phyloP scores from a whole-genome alignment of 2,113 vertebrate genomes.

The Tauraco erythrolophus region DNA sequence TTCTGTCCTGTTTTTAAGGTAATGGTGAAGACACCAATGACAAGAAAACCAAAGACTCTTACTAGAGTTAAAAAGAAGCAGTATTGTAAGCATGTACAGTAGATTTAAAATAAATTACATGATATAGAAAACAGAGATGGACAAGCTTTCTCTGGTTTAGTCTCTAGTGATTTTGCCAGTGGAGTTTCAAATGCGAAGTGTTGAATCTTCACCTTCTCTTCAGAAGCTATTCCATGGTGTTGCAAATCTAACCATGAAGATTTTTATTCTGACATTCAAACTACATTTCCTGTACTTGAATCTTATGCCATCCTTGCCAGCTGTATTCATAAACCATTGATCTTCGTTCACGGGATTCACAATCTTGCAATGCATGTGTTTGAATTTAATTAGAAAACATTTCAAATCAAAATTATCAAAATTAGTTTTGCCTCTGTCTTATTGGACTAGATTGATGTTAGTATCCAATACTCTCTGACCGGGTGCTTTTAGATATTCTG shows the following conservation, averaged over 20 bases:
- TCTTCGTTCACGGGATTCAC: neutral
- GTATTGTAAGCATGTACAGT: neutral
- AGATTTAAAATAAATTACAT: conserved; percentile 59
- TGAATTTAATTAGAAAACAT: conserved; percentile 42
- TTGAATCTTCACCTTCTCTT: conserved; percentile 7
- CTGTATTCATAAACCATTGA: neutral
- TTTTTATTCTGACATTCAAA: neutral
- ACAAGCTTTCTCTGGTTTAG: conserved; percentile 23
- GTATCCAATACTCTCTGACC: neutral
- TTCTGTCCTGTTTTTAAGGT: conserved; percentile 14
- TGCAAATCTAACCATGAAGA: neutral
- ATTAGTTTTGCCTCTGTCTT: neutral
- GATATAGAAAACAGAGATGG: conserved; percentile 41
- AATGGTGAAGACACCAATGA: neutral
- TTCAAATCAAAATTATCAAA: conserved; percentile 36
- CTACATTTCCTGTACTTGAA: neutral
- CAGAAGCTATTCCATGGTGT: conserved; percentile 7
- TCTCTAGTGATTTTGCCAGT: conserved; percentile 3
- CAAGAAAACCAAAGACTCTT: conserved; percentile 26
- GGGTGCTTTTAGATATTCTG: neutral
- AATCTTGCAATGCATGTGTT: neutral
- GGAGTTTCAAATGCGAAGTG: conserved; percentile 34
- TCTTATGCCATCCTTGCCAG: neutral
- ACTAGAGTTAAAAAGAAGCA: neutral
- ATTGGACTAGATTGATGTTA: neutral